These are phyloP conservation scores for Punctoribates punctum DNA, from an alignment of 2,888 invertebrate genomes.

Conservation along the genomic window DNA sequence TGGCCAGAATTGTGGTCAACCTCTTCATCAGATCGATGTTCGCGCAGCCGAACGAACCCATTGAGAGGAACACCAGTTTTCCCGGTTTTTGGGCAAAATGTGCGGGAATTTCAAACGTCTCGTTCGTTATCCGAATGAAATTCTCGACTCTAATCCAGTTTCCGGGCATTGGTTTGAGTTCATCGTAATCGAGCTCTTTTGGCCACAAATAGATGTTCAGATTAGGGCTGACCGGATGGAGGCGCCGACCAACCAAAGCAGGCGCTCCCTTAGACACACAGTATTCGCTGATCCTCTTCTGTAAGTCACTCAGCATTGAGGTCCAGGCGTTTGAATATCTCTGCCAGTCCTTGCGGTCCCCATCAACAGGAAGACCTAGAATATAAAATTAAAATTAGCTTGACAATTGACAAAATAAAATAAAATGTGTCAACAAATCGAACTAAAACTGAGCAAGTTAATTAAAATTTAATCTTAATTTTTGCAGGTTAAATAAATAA, in stretches of 20 bases:
- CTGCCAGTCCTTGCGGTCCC: not conserved
- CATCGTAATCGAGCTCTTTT: slow-evolving; percentile 32
- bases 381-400: too few relatives aligned
- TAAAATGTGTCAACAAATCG: too few relatives aligned
- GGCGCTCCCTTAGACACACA: not conserved
- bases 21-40: slow-evolving; percentile 37
- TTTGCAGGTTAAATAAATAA: too few relatives aligned
- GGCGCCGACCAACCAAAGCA: not conserved
- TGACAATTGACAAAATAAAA: too few relatives aligned
- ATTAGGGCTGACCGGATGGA: slow-evolving; percentile 15
- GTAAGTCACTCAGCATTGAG: not conserved
- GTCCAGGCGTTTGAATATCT: not conserved
- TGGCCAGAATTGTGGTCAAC: slow-evolving; percentile 9
- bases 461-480: too few relatives aligned
- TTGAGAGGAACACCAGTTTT: slow-evolving; percentile 31
- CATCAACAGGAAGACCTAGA: not conserved
- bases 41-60: slow-evolving; percentile 40
- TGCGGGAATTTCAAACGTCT: slow-evolving; percentile 16
- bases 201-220: slow-evolving; percentile 38
- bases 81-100: not conserved
- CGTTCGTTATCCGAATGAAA: slow-evolving; percentile 1
- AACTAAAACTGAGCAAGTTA: too few relatives aligned
- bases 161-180: not conserved
- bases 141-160: slow-evolving; percentile 4
- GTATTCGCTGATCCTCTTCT: not conserved